Evolutionary conservation across 2,113 vertebrate species (phyloP), one percentile per base, ranked within the genome.

Genomic region (Thamnaconus septentrionalis): DNA sequence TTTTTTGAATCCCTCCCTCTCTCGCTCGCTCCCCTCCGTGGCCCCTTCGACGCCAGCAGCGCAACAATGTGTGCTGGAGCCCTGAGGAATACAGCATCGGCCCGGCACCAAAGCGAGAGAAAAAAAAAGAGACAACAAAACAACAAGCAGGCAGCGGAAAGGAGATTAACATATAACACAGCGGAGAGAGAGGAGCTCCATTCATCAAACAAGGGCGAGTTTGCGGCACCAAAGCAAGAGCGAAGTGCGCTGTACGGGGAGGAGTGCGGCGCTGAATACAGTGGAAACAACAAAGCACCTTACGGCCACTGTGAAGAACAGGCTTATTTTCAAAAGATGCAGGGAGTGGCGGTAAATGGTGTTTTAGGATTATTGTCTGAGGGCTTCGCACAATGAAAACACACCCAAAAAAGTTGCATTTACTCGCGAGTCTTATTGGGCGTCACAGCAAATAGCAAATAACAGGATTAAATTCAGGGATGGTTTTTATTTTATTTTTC

Each of bases 131-230:
- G 48, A 53, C 8, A 46, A 55, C 59, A 60, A 45, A 47, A 56
- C 10, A 67, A 67, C 57, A 69, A 61, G 12, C n/a, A 74, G 66
- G 56, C 64, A 54, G 79, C 6, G 11, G 63, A 68, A 58, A 71
- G 71, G n/a, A 75, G 77, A 85, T 87, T 80, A 82, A 64, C 76
- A 85, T 82, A 75, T 56, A 78, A 75, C 71, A 78, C 55, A 57
- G 61, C 5, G 4, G 59, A 72, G 54, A 78, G 65, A 75, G 53
- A 63, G 64, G 70, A 67, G 61, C 51, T 56, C 41, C 45, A 66
- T 82, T 84, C 72, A 72, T 79, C 84, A 80, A 54, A 80, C 48
- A 66, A 8, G 45, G 11, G 68, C 59, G 62, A 63, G 63, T 59
- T 59, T 45, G 10, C 7, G 53, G 53, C 42, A 42, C 53, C 58